Percentiles rank a stretch among this genome's conserved stretches.
These are phyloP conservation scores for Drosophila biarmipes DNA, from an alignment of 1,140 invertebrate species.

Conservation along the genomic window DNA sequence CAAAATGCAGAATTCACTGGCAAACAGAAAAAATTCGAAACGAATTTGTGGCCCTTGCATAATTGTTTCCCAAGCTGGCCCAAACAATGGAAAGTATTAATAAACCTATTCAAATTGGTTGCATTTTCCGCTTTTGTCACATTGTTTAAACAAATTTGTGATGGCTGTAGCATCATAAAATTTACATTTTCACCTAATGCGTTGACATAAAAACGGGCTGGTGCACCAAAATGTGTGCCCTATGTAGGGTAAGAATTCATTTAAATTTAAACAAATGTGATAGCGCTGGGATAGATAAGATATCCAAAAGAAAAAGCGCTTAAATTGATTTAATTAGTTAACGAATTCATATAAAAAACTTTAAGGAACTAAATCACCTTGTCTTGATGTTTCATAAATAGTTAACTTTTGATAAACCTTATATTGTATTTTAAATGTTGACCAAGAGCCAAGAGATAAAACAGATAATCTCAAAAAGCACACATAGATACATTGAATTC, in stretches of 20 bases:
- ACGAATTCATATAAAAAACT: neutral
- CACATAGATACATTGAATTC: neutral
- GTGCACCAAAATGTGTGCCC: neutral
- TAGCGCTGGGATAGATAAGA: neutral
- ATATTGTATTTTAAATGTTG: no score
- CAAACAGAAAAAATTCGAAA: neutral
- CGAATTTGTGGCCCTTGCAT: constrained; percentile 17
- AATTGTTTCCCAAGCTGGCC: constrained; percentile 26
- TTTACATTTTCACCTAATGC: constrained; percentile 17
- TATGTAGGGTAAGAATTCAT: constrained; percentile 3
- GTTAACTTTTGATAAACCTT: no score
- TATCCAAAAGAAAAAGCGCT: neutral
- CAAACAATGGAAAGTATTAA: constrained; percentile 43
- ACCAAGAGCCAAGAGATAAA: no score
- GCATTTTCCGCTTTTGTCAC: constrained; percentile 44
- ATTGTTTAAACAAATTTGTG: constrained; percentile 38
- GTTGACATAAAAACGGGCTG: constrained; percentile 6
- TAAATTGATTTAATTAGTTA: neutral
- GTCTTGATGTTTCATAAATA: neutral
- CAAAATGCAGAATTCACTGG: constrained; percentile 22
- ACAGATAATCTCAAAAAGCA: no score
- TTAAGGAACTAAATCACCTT: neutral
- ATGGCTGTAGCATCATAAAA: constrained; percentile 11
- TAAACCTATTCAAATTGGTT: constrained; percentile 35
- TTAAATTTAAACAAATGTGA: neutral